Conservation (phyloP, 2,888 invertebrate species). For the Dicyrtoma fusca region DNA sequence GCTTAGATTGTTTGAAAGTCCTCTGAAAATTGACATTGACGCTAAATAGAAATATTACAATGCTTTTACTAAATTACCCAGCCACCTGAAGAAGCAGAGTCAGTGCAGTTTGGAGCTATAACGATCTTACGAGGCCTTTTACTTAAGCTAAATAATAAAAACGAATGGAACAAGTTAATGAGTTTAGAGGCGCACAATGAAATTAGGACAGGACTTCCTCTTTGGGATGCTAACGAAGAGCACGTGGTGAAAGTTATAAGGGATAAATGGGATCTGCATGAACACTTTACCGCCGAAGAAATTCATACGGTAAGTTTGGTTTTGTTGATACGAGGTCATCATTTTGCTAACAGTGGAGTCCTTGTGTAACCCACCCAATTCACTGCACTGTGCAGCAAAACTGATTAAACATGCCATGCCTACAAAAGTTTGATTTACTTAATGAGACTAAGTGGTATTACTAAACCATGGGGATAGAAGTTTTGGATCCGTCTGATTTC, state of each 20-base stretch:
- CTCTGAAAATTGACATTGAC: too few relatives aligned
- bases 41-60: too few relatives aligned
- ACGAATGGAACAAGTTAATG: conserved; percentile 63
- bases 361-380: too few relatives aligned
- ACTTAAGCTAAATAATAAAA: conserved; percentile 48
- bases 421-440: too few relatives aligned
- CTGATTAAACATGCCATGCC: too few relatives aligned
- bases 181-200: conserved; percentile 73
- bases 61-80: not conserved
- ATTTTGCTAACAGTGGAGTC: too few relatives aligned
- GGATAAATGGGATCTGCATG: conserved; percentile 65
- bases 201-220: conserved; percentile 65
- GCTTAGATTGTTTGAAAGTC: too few relatives aligned
- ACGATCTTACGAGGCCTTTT: conserved; percentile 53
- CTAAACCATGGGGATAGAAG: too few relatives aligned
- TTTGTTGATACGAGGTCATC: too few relatives aligned
- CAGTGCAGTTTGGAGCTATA: conserved; percentile 45
- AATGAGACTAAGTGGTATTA: too few relatives aligned
- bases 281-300: conserved; percentile 60
- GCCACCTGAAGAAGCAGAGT: conserved; percentile 35
- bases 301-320: conserved; percentile 32
- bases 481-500: too few relatives aligned
- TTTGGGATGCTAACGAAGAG: conserved; percentile 71
- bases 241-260: conserved; percentile 68
- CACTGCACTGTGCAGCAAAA: too few relatives aligned